Conservation (phyloP, 2,797 vertebrate species). For the Syncerus caffer region DNA sequence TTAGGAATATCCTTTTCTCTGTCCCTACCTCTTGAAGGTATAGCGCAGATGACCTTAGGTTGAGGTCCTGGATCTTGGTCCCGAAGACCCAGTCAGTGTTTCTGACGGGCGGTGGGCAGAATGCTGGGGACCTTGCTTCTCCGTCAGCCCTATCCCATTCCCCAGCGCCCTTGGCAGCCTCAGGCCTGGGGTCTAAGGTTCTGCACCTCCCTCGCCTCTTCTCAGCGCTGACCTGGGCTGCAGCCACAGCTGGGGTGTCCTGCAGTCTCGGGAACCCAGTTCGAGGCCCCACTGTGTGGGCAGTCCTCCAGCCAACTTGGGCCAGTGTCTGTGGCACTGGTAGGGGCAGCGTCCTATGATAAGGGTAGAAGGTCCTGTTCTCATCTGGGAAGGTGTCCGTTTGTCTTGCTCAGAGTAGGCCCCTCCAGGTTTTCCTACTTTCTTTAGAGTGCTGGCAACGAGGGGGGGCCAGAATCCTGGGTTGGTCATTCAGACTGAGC, state of each 20-base stretch:
- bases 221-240: not conserved
- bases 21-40: not conserved
- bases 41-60: rapidly evolving
- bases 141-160: not conserved
- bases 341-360: not conserved
- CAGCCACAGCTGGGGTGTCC: not conserved
- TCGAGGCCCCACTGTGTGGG: rapidly evolving
- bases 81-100: not conserved
- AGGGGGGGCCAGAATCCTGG: no score
- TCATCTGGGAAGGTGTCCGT: not conserved
- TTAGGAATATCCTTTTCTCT: not conserved
- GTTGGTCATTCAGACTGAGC: rapidly evolving
- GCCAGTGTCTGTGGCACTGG: rapidly evolving
- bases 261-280: not conserved
- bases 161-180: rapidly evolving
- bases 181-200: not conserved
- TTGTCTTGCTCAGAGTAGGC: not conserved
- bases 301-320: not conserved
- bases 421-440: rapidly evolving
- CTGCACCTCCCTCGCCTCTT: rapidly evolving
- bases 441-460: rapidly evolving
- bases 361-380: not conserved
- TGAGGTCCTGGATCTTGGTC: not conserved
- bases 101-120: rapidly evolving
- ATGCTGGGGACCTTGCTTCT: rapidly evolving